Percentiles rank a stretch among this genome's conserved stretches.
These are phyloP conservation scores for Clarias macrocephalus DNA, from an alignment of 2,113 vertebrate species.

Conservation along the genomic window DNA sequence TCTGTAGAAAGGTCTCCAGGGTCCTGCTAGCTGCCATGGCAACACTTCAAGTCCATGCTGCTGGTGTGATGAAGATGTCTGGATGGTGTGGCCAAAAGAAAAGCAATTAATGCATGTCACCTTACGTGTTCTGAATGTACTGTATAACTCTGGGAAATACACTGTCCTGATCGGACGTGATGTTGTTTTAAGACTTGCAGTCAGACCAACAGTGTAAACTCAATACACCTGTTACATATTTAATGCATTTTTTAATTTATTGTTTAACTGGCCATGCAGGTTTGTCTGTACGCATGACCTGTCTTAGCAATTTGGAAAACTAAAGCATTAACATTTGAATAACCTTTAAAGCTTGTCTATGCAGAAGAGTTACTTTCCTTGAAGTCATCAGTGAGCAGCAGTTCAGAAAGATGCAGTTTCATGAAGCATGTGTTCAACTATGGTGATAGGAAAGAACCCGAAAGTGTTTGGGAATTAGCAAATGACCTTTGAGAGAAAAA, in stretches of 20 bases:
- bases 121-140: not conserved
- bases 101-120: slow-evolving; percentile 7
- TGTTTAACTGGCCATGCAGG: not conserved
- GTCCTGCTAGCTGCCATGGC: slow-evolving; percentile 35
- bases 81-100: slow-evolving; percentile 1
- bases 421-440: not conserved
- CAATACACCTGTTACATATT: not conserved
- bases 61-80: slow-evolving; percentile 4
- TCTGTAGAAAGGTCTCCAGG: slow-evolving; percentile 5
- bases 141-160: not conserved
- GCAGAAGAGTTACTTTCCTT: not conserved
- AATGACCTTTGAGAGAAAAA: not conserved
- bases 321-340: not conserved
- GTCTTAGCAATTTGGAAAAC: not conserved
- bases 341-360: not conserved
- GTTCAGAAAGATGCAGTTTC: not conserved
- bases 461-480: not conserved
- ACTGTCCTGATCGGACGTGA: not conserved
- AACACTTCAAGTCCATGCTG: slow-evolving; percentile 26
- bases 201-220: not conserved
- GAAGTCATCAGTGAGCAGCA: not conserved
- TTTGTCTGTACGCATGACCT: not conserved
- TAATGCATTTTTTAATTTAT: not conserved
- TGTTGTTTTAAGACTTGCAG: not conserved
- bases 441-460: not conserved